phyloP scores from a whole-genome alignment of 2,888 invertebrate genomes.

The Ethmia dodecea region DNA sequence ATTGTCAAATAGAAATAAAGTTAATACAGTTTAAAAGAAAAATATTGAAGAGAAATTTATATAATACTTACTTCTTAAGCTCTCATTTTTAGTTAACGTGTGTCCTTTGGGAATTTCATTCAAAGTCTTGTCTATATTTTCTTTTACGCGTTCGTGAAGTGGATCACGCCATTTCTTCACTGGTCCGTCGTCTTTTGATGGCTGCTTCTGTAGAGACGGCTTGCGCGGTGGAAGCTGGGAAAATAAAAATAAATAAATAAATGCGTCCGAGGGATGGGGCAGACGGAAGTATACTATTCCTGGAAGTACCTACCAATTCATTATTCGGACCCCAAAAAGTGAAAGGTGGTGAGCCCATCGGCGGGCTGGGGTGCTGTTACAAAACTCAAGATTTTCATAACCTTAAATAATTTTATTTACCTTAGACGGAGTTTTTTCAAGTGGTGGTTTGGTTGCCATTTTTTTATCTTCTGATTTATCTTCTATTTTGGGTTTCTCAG shows the following conservation, averaged over 20 bases:
- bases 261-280: too few relatives aligned
- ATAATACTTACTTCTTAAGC: conserved; percentile 72
- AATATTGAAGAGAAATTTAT: too few relatives aligned
- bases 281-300: too few relatives aligned
- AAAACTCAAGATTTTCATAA: too few relatives aligned
- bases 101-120: conserved; percentile 72
- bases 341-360: too few relatives aligned
- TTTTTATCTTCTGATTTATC: conserved; percentile 48
- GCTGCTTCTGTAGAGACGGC: conserved; percentile 63
- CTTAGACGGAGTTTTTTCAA: conserved; percentile 62
- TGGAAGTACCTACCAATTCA: too few relatives aligned
- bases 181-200: conserved; percentile 64
- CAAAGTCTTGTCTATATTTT: conserved; percentile 71
- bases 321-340: too few relatives aligned
- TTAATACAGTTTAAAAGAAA: too few relatives aligned
- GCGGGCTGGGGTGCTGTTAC: too few relatives aligned
- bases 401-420: conserved; percentile 33
- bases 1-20: too few relatives aligned
- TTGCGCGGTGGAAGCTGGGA: conserved; percentile 64
- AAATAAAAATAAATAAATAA: conserved; percentile 1
- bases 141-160: conserved; percentile 68
- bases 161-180: conserved; percentile 74
- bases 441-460: conserved; percentile 67
- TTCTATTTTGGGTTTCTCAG: conserved; percentile 28
- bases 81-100: conserved; percentile 71